Percentiles rank a stretch among this genome's conserved stretches.
phyloP scores from a whole-genome alignment of 2,113 vertebrate species.

The Catharus fuscescens region DNA sequence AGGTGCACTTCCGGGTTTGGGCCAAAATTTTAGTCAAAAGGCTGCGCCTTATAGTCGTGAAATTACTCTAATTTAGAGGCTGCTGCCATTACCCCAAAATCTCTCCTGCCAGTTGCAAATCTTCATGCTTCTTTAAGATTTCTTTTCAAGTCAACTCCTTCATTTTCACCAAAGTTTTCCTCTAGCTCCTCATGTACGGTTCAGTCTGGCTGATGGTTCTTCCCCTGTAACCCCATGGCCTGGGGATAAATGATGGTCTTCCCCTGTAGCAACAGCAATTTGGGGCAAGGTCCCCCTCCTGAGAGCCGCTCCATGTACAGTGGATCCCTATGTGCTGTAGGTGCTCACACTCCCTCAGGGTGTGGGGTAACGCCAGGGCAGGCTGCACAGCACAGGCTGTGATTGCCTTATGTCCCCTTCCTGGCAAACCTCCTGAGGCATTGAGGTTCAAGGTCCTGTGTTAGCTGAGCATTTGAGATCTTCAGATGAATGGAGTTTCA shows the following conservation, averaged over 20 bases:
- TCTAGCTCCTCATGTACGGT: not conserved
- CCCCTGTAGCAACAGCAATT: rapidly evolving
- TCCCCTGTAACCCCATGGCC: not conserved
- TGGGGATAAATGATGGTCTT: not conserved
- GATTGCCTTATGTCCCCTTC: not conserved
- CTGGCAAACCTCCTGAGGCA: not conserved
- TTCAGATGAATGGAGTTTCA: not conserved
- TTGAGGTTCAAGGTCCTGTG: not conserved
- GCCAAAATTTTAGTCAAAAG: too few relatives aligned
- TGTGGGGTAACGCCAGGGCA: not conserved
- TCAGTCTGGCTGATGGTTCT: not conserved
- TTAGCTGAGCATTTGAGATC: not conserved
- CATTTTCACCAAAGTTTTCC: not conserved
- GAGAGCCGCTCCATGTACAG: not conserved
- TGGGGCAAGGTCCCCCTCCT: not conserved
- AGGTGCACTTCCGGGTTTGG: too few relatives aligned
- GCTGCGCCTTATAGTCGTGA: too few relatives aligned
- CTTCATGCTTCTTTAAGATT: not conserved
- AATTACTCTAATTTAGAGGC: not conserved
- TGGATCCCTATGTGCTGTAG: rapidly evolving
- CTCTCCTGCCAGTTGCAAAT: not conserved
- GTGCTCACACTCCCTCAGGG: not conserved
- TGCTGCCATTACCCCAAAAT: not conserved
- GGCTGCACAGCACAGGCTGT: not conserved
- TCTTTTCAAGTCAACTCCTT: not conserved